Evolutionary conservation across 2,888 invertebrate genomes (phyloP).

Genomic region (Corythucha ciliata): DNA sequence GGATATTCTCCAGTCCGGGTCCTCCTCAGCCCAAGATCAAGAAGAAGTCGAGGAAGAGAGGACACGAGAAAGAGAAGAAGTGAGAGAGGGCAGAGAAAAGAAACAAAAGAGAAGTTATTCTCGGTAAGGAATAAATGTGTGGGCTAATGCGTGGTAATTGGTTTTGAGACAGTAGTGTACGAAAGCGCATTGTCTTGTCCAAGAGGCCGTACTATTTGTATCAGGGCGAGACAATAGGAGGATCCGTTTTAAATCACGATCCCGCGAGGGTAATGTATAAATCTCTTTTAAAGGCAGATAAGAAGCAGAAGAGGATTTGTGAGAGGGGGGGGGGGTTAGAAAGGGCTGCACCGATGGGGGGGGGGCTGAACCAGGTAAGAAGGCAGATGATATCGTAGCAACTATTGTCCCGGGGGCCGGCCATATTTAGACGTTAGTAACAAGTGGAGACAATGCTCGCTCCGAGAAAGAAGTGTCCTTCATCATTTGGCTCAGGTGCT

Average conservation of each 20-base stretch:
- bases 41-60: constrained; percentile 8
- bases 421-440: constrained; percentile 27
- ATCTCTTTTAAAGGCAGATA: constrained; percentile 22
- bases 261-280: constrained; percentile 23
- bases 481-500: background rate
- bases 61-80: background rate
- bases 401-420: constrained; percentile 24
- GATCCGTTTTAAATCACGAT: constrained; percentile 24
- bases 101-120: constrained; percentile 18
- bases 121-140: constrained; percentile 21
- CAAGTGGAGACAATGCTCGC: constrained; percentile 19
- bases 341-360: no score
- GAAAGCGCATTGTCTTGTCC: constrained; percentile 20
- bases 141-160: constrained; percentile 26
- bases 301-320: no score
- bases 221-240: constrained; percentile 22
- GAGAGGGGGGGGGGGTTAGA: no score
- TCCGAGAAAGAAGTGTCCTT: background rate
- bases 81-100: background rate
- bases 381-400: constrained; percentile 26
- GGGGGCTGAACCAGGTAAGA: constrained; percentile 1
- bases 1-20: no score
- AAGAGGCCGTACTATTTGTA: constrained; percentile 25
- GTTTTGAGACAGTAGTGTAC: constrained; percentile 26
- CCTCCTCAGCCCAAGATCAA: no score